Percentiles rank a stretch among this genome's conserved stretches.
Evolutionary conservation across 92 coral and sea anemone genomes (phyloP).

Genomic region (Epizoanthus stellaris): DNA sequence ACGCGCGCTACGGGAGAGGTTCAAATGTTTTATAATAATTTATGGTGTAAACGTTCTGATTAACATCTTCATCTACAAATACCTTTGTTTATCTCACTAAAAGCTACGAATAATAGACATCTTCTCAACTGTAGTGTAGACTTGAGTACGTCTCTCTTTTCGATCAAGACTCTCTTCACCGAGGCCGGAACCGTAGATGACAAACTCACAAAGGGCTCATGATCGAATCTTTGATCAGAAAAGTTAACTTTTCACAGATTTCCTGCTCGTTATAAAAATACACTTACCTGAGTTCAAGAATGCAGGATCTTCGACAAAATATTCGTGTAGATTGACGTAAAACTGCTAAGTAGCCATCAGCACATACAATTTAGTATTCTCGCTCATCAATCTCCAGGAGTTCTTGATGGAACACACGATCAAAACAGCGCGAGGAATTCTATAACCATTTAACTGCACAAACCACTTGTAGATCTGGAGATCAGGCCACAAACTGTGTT

Average conservation of each 20-base stretch:
- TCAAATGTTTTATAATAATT: neutral
- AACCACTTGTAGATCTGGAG: neutral
- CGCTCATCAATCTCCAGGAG: neutral
- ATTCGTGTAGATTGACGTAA: neutral
- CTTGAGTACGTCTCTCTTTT: neutral
- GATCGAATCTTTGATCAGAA: neutral
- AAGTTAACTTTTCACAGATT: neutral
- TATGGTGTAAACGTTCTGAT: neutral
- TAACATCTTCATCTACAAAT: neutral
- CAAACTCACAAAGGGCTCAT: neutral
- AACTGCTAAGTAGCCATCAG: conserved; percentile 9
- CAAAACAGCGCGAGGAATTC: conserved; percentile 7
- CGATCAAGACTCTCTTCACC: neutral
- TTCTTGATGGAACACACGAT: conserved; percentile 37
- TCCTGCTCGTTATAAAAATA: neutral
- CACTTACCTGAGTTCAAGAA: conserved; percentile 5
- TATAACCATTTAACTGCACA: conserved; percentile 6
- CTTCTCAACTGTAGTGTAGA: neutral
- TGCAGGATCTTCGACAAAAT: neutral
- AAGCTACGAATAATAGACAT: conserved; percentile 8
- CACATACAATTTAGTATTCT: neutral
- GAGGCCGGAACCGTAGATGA: neutral
- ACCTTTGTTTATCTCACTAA: neutral
- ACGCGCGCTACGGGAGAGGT: too few relatives aligned
- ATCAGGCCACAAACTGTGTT: conserved; percentile 13